These are phyloP conservation scores for Cantharis rufa DNA, from an alignment of 2,888 invertebrate genomes.

Conservation along the genomic window DNA sequence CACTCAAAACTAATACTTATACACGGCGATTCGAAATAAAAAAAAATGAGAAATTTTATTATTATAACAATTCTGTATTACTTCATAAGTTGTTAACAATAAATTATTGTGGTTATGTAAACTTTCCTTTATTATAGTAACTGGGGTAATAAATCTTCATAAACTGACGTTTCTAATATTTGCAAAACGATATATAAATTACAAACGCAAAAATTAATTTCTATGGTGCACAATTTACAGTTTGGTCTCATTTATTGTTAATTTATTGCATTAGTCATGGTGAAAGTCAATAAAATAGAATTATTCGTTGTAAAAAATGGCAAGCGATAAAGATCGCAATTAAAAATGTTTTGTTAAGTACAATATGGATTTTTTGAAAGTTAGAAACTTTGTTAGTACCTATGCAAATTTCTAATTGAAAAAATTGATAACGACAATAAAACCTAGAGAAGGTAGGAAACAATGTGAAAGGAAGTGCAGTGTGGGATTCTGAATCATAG, in stretches of 20 bases:
- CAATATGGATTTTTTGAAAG: neutral
- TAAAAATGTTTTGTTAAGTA: neutral
- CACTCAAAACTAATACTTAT: neutral
- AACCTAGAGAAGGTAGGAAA: neutral
- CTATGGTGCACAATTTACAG: neutral
- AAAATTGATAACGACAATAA: neutral
- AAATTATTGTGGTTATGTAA: neutral
- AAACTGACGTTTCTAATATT: neutral
- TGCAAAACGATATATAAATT: neutral
- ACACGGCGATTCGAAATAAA: neutral
- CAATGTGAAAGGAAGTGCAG: neutral
- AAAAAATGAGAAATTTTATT: too few species aligned
- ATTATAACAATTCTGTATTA: too few species aligned
- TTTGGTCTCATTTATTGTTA: neutral
- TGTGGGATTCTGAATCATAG: too few species aligned
- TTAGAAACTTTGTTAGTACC: neutral
- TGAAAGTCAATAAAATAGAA: neutral
- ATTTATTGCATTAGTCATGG: neutral
- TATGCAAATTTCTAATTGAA: neutral
- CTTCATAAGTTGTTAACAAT: neutral
- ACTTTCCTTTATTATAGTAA: neutral
- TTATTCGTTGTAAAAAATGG: neutral
- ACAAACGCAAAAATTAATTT: neutral
- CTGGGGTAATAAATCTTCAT: neutral
- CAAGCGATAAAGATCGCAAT: neutral